Evolutionary conservation across 2,888 invertebrate genomes (phyloP).

Genomic region (Zhengitettix transpicula): DNA sequence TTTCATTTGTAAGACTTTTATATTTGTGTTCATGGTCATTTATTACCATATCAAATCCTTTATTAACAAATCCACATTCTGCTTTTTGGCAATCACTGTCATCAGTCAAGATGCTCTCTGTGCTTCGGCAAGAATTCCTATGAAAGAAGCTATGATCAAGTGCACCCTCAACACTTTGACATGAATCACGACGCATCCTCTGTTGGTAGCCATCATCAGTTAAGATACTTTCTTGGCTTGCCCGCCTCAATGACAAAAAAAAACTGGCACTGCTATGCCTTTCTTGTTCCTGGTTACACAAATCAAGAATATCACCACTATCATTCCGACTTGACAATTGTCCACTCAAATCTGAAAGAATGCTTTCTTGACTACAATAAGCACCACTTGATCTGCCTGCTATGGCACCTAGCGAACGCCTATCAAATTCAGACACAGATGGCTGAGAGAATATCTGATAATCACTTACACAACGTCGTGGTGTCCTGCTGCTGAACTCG

Average conservation of each 20-base stretch:
- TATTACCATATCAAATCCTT: background rate
- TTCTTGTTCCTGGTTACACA: slow-evolving; percentile 22
- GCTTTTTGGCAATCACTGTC: slow-evolving; percentile 42
- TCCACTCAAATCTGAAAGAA: slow-evolving; percentile 19
- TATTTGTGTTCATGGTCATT: background rate
- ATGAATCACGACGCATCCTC: slow-evolving; percentile 29
- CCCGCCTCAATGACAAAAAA: slow-evolving; percentile 48
- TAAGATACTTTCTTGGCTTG: slow-evolving; percentile 61
- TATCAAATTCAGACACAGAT: slow-evolving; percentile 21
- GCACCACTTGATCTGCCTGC: slow-evolving; percentile 12
- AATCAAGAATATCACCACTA: slow-evolving; percentile 22
- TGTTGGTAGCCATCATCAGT: slow-evolving; percentile 42
- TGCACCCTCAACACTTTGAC: slow-evolving; percentile 60
- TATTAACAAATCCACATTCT: background rate
- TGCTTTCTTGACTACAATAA: slow-evolving; percentile 22
- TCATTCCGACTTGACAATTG: slow-evolving; percentile 17
- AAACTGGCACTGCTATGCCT: slow-evolving; percentile 57
- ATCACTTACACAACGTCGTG: slow-evolving; percentile 56
- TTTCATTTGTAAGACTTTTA: background rate
- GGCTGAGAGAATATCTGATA: slow-evolving; percentile 46
- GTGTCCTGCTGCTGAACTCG: slow-evolving; percentile 25
- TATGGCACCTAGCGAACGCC: slow-evolving; percentile 4
- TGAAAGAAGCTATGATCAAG: slow-evolving; percentile 30
- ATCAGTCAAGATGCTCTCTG: slow-evolving; percentile 66
- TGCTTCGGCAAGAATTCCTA: slow-evolving; percentile 31